Evolutionary conservation across 2,888 invertebrate species (phyloP), one percentile per base, ranked within the genome.

Genomic region (Noctuana brunneofusca): DNA sequence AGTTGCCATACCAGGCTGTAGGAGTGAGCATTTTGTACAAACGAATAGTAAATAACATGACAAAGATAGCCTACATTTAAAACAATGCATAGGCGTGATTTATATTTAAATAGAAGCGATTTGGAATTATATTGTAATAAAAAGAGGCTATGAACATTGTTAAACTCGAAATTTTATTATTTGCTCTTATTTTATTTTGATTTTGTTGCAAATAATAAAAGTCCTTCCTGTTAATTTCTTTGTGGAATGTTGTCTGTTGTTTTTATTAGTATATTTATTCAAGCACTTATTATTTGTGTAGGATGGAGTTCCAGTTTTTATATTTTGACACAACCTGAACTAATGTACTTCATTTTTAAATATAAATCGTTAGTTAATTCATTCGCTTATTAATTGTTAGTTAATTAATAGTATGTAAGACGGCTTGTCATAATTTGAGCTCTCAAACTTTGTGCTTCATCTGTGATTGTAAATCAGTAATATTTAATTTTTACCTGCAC

Each of bases 391-490:
- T 63, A 65, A 64, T 64, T 63, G 57, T 58, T 65, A 63, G 56
- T 56, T 56, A 43, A 49, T 53, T 55, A 35, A 49, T 63, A 41
- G 43, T 59, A 41, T 56, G n/a, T 63, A 63, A 52, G 63, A 41
- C 32, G 8, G 63, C 63, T 65, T 64, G 50, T 57, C 50, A 57
- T 65, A 68, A 74, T 75, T 69, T 73, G 71, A 84, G 88, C 89
- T 89, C 88, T 88, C 86, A 86, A 86, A 80, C 76, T 76, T 73
- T 76, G 75, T 80, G 82, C 82, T 84, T 87, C 75, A 84, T 84
- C 90, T 89, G 90, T 89, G 89, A 90, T 89, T 85, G 70, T 86
- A 80, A 62, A 84, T 84, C 82, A 81, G 80, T 87, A 75, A 76
- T 83, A 81, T 82, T 57, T 63, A 71, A 77, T 79, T 77, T 76